These are phyloP conservation scores for Alauda arvensis DNA, from an alignment of 2,797 vertebrate species.

Conservation along the genomic window DNA sequence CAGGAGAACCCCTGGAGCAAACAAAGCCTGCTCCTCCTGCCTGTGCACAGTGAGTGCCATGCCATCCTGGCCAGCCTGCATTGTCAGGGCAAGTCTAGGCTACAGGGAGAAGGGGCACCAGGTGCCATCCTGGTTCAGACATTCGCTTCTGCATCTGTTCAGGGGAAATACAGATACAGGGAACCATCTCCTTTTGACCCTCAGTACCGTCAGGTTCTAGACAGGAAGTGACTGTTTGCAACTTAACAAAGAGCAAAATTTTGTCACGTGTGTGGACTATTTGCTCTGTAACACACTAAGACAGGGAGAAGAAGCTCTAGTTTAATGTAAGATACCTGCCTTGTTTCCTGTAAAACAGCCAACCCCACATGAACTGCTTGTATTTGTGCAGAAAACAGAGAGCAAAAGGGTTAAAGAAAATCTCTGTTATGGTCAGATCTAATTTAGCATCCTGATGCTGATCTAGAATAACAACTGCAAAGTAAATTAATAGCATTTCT, in stretches of 20 bases:
- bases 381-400: neutral
- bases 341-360: neutral
- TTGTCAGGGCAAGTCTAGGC: fast-evolving
- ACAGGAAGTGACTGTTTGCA: neutral
- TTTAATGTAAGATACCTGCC: neutral
- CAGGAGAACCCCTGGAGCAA: neutral
- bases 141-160: fast-evolving
- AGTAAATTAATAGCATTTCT: neutral
- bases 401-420: conserved; percentile 8
- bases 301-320: neutral
- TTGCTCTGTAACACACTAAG: neutral
- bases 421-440: neutral
- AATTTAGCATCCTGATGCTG: neutral
- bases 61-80: fast-evolving
- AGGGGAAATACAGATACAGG: neutral
- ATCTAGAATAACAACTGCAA: neutral
- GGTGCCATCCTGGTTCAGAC: neutral
- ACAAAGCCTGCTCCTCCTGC: neutral
- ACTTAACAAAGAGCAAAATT: neutral
- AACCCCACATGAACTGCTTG: neutral
- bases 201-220: neutral
- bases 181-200: neutral
- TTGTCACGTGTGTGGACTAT: fast-evolving
- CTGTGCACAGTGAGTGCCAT: fast-evolving
- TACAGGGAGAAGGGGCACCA: neutral